A percentile compares a stretch with the other conserved stretches of the same genome.
Evolutionary conservation across 1,140 invertebrate species (phyloP).

Genomic region (Muscidifurax raptorellus): DNA sequence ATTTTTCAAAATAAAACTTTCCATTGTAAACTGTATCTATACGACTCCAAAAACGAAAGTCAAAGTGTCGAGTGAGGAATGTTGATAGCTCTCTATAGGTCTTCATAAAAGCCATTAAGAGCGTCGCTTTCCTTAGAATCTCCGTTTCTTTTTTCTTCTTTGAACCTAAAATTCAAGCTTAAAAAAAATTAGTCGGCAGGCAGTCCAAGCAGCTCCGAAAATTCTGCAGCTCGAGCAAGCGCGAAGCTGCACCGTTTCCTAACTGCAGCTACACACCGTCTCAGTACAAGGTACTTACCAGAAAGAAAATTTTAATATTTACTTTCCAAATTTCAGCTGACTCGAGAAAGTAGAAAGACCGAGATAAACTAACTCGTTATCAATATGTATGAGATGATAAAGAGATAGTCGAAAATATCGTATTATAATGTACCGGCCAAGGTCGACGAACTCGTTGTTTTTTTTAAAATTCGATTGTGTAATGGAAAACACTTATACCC

Average conservation of each 20-base stretch:
- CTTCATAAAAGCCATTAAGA: not conserved
- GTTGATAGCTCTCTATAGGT: not conserved
- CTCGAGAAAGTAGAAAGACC: too few relatives aligned
- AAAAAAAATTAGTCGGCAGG: constrained; percentile 12
- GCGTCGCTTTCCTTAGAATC: not conserved
- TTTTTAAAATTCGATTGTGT: not conserved
- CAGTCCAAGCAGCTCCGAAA: constrained; percentile 34
- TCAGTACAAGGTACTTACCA: constrained; percentile 39
- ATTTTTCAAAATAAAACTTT: too few relatives aligned
- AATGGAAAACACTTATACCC: not conserved
- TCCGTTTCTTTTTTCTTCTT: not conserved
- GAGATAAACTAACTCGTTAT: not conserved
- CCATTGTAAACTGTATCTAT: too few relatives aligned
- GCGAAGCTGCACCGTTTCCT: constrained; percentile 6
- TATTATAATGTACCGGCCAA: not conserved
- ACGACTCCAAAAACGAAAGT: not conserved
- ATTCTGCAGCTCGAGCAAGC: constrained; percentile 10
- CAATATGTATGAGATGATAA: not conserved
- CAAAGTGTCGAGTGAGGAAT: not conserved
- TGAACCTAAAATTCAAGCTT: not conserved
- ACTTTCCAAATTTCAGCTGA: too few relatives aligned
- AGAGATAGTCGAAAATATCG: not conserved
- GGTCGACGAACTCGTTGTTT: not conserved
- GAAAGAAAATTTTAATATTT: not conserved
- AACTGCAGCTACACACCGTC: constrained; percentile 28